phyloP scores from a whole-genome alignment of 2,888 invertebrate species.

The Punctoribates punctum region DNA sequence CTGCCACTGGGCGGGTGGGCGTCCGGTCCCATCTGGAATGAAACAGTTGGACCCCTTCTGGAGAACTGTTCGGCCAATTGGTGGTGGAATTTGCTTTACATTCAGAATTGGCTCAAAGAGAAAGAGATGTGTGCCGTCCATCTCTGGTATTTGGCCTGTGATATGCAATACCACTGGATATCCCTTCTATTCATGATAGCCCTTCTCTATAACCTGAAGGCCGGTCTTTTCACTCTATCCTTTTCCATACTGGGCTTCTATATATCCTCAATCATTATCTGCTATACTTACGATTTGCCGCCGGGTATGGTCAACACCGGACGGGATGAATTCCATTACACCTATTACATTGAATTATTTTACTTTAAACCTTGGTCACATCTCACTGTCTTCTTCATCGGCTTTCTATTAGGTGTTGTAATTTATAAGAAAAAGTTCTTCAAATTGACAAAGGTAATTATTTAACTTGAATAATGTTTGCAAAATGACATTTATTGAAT shows the following conservation, averaged over 20 bases:
- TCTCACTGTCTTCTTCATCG: conserved; percentile 30
- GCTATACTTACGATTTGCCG: conserved; percentile 7
- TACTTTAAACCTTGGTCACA: conserved; percentile 39
- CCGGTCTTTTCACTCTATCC: background rate
- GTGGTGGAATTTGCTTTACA: conserved; percentile 41
- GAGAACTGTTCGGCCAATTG: conserved; percentile 8
- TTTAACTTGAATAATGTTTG: no score
- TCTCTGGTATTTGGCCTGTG: conserved; percentile 43
- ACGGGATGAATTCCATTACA: background rate
- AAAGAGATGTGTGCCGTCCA: conserved; percentile 32
- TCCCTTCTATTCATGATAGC: conserved; percentile 23
- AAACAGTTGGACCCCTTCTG: background rate
- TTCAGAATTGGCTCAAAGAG: conserved; percentile 19
- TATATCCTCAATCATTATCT: background rate
- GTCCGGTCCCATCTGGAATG: conserved; percentile 30
- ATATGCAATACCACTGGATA: conserved; percentile 42
- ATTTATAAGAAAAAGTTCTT: background rate
- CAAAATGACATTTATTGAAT: no score
- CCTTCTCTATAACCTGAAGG: background rate
- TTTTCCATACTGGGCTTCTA: background rate
- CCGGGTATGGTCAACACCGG: conserved; percentile 31
- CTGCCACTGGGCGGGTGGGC: conserved; percentile 7
- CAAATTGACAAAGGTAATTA: background rate
- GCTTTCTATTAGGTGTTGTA: conserved; percentile 21
- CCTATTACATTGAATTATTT: background rate